These are phyloP conservation scores for Heliconius ismenius DNA, from an alignment of 2,888 invertebrate species.

Conservation along the genomic window DNA sequence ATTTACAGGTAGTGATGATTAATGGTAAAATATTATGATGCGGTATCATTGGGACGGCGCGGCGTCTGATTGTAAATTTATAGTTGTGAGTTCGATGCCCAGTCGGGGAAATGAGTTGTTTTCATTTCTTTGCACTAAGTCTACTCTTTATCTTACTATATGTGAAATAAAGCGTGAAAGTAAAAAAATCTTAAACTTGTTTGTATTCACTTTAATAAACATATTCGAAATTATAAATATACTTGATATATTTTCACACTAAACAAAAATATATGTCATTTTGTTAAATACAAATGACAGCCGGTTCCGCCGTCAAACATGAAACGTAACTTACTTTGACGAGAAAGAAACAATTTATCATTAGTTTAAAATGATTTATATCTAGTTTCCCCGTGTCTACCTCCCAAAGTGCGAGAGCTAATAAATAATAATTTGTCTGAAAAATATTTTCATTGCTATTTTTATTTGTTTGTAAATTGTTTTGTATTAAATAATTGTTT, in stretches of 20 bases:
- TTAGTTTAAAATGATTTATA: conserved; percentile 18
- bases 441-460: background rate
- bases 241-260: background rate
- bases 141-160: too few species aligned
- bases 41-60: background rate
- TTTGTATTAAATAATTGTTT: background rate
- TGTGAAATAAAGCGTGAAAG: background rate
- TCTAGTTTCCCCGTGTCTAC: background rate
- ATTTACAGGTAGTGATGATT: conserved; percentile 1
- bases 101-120: background rate
- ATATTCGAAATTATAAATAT: background rate
- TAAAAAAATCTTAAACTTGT: too few species aligned
- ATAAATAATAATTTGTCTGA: background rate
- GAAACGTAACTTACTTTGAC: background rate
- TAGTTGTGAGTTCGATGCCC: background rate
- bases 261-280: background rate
- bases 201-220: background rate
- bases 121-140: background rate
- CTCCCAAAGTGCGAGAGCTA: background rate
- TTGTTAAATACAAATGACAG: background rate
- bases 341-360: conserved; percentile 6
- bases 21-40: background rate
- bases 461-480: too few species aligned
- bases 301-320: background rate
- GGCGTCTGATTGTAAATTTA: background rate